These are phyloP conservation scores for Julus scanicus DNA, from an alignment of 2,888 invertebrate genomes.

Conservation along the genomic window DNA sequence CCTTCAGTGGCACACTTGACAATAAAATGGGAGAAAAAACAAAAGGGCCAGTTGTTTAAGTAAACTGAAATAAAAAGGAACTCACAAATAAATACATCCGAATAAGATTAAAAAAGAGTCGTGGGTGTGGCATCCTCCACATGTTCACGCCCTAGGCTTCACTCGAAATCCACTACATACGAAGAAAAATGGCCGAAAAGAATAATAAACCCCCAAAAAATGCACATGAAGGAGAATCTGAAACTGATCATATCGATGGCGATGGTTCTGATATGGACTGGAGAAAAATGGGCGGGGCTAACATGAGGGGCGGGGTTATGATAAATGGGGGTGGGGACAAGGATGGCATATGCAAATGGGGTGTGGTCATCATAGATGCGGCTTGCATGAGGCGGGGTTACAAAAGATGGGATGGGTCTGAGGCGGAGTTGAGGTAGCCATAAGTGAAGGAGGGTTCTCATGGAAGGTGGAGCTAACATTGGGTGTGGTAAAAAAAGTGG, in stretches of 20 bases:
- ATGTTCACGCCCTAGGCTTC: neutral
- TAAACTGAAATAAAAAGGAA: neutral
- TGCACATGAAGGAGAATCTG: neutral
- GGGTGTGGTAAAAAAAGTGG: neutral
- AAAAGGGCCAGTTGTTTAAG: neutral
- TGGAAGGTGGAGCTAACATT: no score
- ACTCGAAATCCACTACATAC: neutral
- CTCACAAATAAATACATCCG: slow-evolving; percentile 23
- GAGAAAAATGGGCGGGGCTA: neutral
- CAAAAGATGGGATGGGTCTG: neutral
- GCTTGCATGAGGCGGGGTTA: neutral
- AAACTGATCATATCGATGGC: neutral
- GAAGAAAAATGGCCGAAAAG: neutral
- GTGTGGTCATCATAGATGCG: neutral
- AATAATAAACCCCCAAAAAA: neutral
- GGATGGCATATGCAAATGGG: neutral
- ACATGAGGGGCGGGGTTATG: neutral
- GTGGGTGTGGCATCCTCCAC: no score
- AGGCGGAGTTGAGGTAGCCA: neutral
- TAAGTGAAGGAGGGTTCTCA: neutral
- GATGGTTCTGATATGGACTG: neutral
- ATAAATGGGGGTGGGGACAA: neutral
- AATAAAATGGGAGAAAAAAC: neutral
- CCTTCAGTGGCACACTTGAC: neutral
- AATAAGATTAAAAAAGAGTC: slow-evolving; percentile 2